Conservation (phyloP, 2,797 vertebrate species). For the Coregonus suidteri region DNA sequence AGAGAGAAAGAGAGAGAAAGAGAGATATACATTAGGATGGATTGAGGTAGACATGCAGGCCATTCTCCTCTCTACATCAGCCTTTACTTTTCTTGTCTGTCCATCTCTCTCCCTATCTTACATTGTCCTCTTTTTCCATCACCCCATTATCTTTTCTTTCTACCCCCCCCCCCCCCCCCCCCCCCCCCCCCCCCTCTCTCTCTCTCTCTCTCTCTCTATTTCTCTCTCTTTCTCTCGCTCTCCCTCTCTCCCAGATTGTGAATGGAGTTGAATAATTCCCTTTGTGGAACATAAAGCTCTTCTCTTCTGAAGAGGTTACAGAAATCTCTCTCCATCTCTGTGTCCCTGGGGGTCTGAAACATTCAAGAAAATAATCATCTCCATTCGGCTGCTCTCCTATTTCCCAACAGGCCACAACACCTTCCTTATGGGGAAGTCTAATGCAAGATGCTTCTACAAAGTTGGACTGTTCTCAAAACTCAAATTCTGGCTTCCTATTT, state of each 20-base stretch:
- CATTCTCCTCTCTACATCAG: neutral
- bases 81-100: neutral
- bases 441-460: neutral
- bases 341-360: constrained; percentile 15
- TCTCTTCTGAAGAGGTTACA: constrained; percentile 7
- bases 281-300: neutral
- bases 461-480: too few species aligned
- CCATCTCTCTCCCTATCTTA: neutral
- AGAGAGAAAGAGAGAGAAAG: neutral
- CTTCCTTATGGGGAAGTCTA: neutral
- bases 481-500: too few species aligned
- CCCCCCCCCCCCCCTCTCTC: too few species aligned
- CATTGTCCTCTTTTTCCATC: neutral
- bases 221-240: neutral
- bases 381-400: neutral
- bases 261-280: neutral
- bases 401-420: neutral
- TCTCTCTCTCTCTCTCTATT: too few species aligned
- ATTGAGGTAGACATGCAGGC: neutral
- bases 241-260: neutral
- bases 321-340: constrained; percentile 7
- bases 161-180: too few species aligned
- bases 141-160: neutral
- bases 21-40: neutral
- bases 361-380: neutral